Evolutionary conservation across 1,140 invertebrate species (phyloP).

Genomic region (Ephestia elutella): DNA sequence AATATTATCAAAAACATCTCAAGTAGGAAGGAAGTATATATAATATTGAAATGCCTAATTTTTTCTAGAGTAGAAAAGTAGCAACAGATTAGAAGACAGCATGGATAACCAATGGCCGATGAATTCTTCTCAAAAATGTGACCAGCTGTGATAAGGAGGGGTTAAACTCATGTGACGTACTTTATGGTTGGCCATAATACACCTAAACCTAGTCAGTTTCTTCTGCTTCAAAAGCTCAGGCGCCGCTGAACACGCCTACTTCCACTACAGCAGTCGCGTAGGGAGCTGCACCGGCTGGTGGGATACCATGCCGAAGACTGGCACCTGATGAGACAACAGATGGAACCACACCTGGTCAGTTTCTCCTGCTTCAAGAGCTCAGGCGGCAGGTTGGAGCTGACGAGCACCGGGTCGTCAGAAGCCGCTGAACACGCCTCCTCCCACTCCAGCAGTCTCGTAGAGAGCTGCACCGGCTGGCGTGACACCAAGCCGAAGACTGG

Average conservation of each 20-base stretch:
- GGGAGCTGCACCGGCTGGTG: constrained; percentile 94
- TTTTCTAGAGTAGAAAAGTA: no score
- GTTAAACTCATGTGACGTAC: no score
- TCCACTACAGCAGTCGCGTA: constrained; percentile 83
- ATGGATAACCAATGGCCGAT: no score
- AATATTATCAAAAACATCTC: neutral
- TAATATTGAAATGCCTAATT: no score
- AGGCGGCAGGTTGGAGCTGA: constrained; percentile 80
- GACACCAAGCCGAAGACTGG: constrained; percentile 98
- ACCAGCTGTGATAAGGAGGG: no score
- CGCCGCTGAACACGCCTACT: constrained; percentile 54
- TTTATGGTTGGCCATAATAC: no score
- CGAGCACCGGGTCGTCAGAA: constrained; percentile 63
- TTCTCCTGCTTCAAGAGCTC: constrained; percentile 85
- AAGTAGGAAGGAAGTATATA: no score
- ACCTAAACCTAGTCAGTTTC: constrained; percentile 78
- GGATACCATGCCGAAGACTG: constrained; percentile 97
- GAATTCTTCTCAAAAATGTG: no score
- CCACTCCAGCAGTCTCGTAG: constrained; percentile 85
- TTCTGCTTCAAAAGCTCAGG: constrained; percentile 83
- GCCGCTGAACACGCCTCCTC: constrained; percentile 55
- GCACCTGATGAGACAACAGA: constrained; percentile 70
- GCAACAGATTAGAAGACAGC: no score
- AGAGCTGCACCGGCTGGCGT: constrained; percentile 93
- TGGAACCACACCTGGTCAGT: constrained; percentile 75